A percentile compares a stretch with the other conserved stretches of the same genome.
These are phyloP conservation scores for Epinotia demarniana DNA, from an alignment of 2,888 invertebrate species.

Conservation along the genomic window DNA sequence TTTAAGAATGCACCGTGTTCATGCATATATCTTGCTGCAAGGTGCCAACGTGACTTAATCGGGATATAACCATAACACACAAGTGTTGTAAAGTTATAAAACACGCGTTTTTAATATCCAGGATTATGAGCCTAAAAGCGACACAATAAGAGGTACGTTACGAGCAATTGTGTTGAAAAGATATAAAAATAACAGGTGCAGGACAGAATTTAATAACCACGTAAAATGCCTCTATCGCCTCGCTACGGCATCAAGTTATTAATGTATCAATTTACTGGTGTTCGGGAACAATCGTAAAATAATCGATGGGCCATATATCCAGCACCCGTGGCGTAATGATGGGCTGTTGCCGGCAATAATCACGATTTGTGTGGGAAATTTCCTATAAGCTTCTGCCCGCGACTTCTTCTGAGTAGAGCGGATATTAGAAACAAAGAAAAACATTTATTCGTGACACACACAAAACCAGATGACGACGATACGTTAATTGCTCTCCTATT, in stretches of 20 bases:
- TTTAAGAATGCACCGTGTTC: no score
- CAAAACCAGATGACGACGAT: no score
- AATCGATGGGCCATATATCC: slow-evolving; percentile 15
- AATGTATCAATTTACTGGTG: slow-evolving; percentile 23
- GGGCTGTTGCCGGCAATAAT: background rate
- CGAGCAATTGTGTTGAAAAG: no score
- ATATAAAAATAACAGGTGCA: background rate
- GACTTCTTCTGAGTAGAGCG: background rate
- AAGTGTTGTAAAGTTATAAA: no score
- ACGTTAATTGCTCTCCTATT: background rate
- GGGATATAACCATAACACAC: no score
- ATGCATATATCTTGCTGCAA: no score
- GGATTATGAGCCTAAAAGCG: no score
- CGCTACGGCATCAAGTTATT: slow-evolving; percentile 16
- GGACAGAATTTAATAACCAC: slow-evolving; percentile 2
- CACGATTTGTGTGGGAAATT: background rate
- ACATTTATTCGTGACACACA: no score
- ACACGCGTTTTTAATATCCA: no score
- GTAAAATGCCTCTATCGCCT: slow-evolving; percentile 2
- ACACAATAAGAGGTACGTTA: no score
- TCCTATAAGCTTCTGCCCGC: background rate
- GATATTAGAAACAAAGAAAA: background rate
- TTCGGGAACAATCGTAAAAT: slow-evolving; percentile 14
- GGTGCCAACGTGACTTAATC: no score
- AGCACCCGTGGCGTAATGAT: background rate